A percentile compares a stretch with the other conserved stretches of the same genome.
phyloP scores from a whole-genome alignment of 2,888 invertebrate species.

The Trichopoda pennipes region DNA sequence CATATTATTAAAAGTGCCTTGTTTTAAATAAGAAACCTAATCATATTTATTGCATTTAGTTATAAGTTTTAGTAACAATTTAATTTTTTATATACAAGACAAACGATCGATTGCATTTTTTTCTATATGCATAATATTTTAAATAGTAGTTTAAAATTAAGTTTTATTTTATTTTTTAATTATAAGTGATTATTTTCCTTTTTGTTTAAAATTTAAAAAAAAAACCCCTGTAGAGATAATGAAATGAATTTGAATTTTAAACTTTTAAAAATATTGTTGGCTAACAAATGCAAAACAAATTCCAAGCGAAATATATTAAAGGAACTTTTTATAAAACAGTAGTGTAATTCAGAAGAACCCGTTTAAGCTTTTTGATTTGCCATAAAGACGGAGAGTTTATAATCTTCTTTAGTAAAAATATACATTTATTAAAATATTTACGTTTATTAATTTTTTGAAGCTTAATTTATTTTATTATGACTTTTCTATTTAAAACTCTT shows the following conservation, averaged over 20 bases:
- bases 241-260: conserved; percentile 50
- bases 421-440: too few species aligned
- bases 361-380: too few species aligned
- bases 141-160: conserved; percentile 44
- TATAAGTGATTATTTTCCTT: background rate
- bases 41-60: conserved; percentile 58
- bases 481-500: too few species aligned
- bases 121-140: conserved; percentile 39
- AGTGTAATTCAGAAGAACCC: too few species aligned
- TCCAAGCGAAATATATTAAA: too few species aligned
- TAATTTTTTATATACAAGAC: conserved; percentile 22
- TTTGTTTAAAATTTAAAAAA: background rate
- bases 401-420: too few species aligned
- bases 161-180: conserved; percentile 17
- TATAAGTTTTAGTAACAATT: conserved; percentile 64
- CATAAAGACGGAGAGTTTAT: too few species aligned
- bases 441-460: too few species aligned
- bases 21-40: conserved; percentile 26
- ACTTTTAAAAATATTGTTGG: background rate
- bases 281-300: too few species aligned
- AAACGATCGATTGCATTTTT: conserved; percentile 63
- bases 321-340: too few species aligned
- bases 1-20: conserved; percentile 58
- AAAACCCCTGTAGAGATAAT: too few species aligned
- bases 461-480: too few species aligned